phyloP scores from a whole-genome alignment of 2,888 invertebrate species.

The Eupithecia dodoneata region DNA sequence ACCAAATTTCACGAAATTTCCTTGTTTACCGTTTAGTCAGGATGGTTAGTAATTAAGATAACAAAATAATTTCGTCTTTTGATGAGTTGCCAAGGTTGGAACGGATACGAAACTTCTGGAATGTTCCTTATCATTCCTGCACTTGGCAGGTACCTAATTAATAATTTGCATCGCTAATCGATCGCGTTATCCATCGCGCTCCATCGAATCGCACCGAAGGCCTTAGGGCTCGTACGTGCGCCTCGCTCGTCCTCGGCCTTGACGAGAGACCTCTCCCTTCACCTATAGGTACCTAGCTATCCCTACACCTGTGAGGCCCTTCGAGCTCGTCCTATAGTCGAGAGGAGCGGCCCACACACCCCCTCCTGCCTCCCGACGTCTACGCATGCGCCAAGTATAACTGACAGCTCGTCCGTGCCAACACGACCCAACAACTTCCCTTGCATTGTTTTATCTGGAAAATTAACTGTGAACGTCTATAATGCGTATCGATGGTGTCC shows the following conservation, averaged over 20 bases:
- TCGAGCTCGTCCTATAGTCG: constrained; percentile 69
- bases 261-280: constrained; percentile 52
- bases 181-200: constrained; percentile 20
- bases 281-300: constrained; percentile 33
- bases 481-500: constrained; percentile 53
- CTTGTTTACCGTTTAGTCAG: too few species aligned
- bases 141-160: neutral
- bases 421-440: constrained; percentile 70
- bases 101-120: neutral
- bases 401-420: constrained; percentile 70
- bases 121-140: neutral
- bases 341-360: constrained; percentile 69
- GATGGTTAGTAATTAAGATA: too few species aligned
- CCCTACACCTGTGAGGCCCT: constrained; percentile 49
- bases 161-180: constrained; percentile 8
- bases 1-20: too few species aligned
- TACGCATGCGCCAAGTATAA: constrained; percentile 65
- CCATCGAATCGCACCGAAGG: constrained; percentile 42
- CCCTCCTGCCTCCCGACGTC: constrained; percentile 69
- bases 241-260: constrained; percentile 65
- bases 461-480: constrained; percentile 30
- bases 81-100: neutral
- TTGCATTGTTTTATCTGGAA: constrained; percentile 53
- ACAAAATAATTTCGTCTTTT: too few species aligned
- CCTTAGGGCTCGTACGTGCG: constrained; percentile 58